phyloP scores from a whole-genome alignment of 2,113 vertebrate genomes.

The Zapus hudsonius region DNA sequence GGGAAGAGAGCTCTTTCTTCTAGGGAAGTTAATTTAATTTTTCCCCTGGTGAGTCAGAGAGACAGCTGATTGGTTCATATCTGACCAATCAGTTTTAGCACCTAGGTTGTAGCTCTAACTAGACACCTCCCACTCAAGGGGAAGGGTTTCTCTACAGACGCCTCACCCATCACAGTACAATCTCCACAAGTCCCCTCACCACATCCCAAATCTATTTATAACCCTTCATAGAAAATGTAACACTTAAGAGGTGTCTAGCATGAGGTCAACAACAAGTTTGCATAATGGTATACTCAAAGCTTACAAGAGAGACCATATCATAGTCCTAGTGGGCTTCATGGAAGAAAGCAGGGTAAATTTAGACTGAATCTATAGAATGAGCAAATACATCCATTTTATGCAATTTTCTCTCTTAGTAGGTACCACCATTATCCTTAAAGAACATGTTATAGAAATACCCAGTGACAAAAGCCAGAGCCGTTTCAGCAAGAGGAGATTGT shows the following conservation, averaged over 20 bases:
- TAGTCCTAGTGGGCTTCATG: neutral
- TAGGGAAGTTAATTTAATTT: too few species aligned
- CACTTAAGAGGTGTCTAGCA: neutral
- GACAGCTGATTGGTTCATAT: too few species aligned
- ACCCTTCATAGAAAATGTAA: neutral
- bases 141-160: too few species aligned
- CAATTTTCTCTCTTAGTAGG: neutral
- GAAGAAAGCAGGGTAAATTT: neutral
- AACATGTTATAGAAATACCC: too few species aligned
- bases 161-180: too few species aligned
- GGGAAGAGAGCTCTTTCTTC: too few species aligned
- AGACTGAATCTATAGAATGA: neutral
- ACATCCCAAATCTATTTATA: neutral
- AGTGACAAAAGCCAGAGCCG: too few species aligned
- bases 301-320: neutral
- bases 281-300: neutral
- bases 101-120: too few species aligned
- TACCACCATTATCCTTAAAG: neutral
- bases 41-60: too few species aligned
- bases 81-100: too few species aligned
- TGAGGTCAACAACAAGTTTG: neutral
- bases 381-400: neutral
- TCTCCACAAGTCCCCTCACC: fast-evolving
- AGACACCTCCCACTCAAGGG: too few species aligned
- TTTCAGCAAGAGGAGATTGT: too few species aligned